phyloP scores from a whole-genome alignment of 2,888 invertebrate species.

The Dasysyrphus tricinctus region DNA sequence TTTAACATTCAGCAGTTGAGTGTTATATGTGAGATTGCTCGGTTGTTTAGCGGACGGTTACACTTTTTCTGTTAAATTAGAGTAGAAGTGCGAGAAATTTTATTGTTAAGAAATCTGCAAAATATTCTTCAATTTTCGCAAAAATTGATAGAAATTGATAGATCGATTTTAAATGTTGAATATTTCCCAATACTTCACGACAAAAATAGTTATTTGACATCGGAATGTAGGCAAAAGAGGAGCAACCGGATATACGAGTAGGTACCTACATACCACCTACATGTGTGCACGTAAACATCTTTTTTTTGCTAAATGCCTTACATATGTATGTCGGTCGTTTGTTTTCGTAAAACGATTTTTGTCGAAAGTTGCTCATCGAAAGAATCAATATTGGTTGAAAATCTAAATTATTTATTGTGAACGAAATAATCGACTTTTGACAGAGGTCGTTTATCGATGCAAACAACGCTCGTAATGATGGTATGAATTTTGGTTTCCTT shows the following conservation, averaged over 20 bases:
- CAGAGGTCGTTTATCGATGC: too few relatives aligned
- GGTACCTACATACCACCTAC: not conserved
- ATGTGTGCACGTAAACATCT: not conserved
- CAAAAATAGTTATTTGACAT: conserved; percentile 26
- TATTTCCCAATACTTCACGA: not conserved
- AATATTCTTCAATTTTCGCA: conserved; percentile 6
- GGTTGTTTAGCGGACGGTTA: conserved; percentile 48
- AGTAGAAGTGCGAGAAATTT: conserved; percentile 7
- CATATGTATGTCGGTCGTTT: too few relatives aligned
- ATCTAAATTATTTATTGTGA: too few relatives aligned
- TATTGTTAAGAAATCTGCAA: not conserved
- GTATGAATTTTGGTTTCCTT: conserved; percentile 47
- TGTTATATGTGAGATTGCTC: conserved; percentile 45
- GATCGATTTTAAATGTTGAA: not conserved
- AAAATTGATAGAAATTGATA: not conserved
- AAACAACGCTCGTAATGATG: too few relatives aligned
- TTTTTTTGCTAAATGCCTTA: not conserved
- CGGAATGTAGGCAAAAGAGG: conserved; percentile 68
- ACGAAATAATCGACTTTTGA: too few relatives aligned
- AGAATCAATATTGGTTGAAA: too few relatives aligned
- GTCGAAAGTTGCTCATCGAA: too few relatives aligned
- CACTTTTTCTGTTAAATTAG: conserved; percentile 19
- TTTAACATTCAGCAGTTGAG: conserved; percentile 44
- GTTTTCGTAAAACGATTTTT: too few relatives aligned
- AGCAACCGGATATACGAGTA: conserved; percentile 23